phyloP scores from a whole-genome alignment of 2,113 vertebrate species.

The Pseudorasbora parva region DNA sequence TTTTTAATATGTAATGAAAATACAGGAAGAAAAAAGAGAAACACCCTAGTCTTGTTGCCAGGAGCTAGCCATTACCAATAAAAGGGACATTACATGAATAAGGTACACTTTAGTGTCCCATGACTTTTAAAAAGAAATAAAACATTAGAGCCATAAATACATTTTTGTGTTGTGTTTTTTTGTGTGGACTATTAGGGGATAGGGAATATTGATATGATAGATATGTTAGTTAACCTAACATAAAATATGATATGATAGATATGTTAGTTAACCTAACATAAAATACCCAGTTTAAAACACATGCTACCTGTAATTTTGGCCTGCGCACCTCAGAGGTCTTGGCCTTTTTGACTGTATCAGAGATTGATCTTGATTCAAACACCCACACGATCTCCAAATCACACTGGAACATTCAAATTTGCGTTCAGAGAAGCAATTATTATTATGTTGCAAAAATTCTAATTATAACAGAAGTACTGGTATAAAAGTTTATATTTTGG shows the following conservation, averaged over 20 bases:
- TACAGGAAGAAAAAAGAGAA: conserved; percentile 29
- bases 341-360: too few species aligned
- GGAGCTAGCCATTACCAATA: conserved; percentile 53
- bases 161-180: background rate
- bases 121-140: background rate
- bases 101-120: background rate
- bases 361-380: too few species aligned
- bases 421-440: too few species aligned
- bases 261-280: background rate
- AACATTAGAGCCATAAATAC: background rate
- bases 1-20: conserved; percentile 48
- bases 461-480: too few species aligned
- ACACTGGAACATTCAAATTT: too few species aligned
- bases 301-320: background rate
- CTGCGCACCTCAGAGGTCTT: background rate
- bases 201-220: too few species aligned
- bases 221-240: background rate
- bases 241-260: background rate
- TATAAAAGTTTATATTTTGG: too few species aligned
- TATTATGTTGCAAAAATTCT: too few species aligned
- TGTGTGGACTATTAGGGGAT: background rate
- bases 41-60: conserved; percentile 35
- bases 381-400: too few species aligned
- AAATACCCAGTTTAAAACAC: background rate
- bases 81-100: conserved; percentile 7